Evolutionary conservation across 2,888 invertebrate genomes (phyloP).

Genomic region (Cantharis nigra): DNA sequence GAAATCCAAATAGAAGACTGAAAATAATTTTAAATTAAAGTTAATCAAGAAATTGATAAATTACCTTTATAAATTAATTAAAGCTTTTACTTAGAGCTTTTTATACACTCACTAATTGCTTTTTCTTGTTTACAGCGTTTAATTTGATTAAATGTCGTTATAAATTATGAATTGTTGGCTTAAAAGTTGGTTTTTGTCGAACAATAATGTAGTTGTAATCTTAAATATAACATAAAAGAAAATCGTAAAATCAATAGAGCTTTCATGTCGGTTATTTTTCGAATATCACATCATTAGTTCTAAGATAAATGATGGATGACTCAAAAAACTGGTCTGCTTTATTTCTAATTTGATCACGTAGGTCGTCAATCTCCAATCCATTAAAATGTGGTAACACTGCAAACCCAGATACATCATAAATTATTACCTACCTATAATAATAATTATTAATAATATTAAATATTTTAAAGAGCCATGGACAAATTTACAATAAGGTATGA

Average conservation of each 20-base stretch:
- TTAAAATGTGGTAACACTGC: background rate
- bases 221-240: background rate
- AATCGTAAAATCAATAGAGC: conserved; percentile 1
- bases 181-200: background rate
- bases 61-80: background rate
- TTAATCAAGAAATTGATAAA: background rate
- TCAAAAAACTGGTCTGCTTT: background rate
- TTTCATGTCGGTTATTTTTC: conserved; percentile 1
- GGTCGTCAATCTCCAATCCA: conserved; percentile 1
- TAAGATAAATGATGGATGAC: conserved; percentile 1
- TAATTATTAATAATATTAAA: background rate
- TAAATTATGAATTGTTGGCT: background rate
- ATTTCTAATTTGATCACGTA: conserved; percentile 5
- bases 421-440: background rate
- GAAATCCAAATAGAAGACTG: background rate
- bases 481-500: background rate
- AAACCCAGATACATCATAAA: background rate
- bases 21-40: background rate
- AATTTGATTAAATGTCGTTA: background rate
- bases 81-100: background rate
- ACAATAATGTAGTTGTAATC: background rate
- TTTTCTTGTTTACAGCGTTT: background rate
- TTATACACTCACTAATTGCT: background rate
- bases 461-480: background rate
- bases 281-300: background rate